Percentiles rank a stretch among this genome's conserved stretches.
Evolutionary conservation across 2,797 vertebrate genomes (phyloP).

Genomic region (Poecilia wingei): DNA sequence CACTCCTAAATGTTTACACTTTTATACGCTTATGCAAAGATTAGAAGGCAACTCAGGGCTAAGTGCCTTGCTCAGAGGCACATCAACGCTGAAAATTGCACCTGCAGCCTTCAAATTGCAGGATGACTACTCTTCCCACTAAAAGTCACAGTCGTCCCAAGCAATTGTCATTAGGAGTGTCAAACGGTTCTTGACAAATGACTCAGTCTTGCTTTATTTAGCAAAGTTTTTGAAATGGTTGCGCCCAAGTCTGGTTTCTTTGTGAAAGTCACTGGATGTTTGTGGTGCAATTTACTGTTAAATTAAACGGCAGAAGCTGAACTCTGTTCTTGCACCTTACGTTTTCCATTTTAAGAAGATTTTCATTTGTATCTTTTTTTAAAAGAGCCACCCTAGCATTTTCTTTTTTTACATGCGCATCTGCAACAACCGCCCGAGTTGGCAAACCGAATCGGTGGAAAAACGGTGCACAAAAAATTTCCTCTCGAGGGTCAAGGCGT

Average conservation of each 20-base stretch:
- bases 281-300: not conserved
- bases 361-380: not conserved
- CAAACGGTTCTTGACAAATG: not conserved
- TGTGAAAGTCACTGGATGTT: not conserved
- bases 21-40: not conserved
- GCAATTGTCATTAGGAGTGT: not conserved
- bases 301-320: slow-evolving; percentile 1
- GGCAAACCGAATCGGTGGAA: not conserved
- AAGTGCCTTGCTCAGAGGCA: not conserved
- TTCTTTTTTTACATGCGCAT: not conserved
- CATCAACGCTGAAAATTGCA: not conserved
- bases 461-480: not conserved
- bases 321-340: not conserved
- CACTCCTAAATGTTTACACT: not conserved
- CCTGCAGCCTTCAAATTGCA: not conserved
- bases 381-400: not conserved
- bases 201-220: not conserved
- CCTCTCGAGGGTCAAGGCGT: not conserved
- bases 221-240: not conserved
- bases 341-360: slow-evolving; percentile 1
- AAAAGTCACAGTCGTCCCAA: not conserved
- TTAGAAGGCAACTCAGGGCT: not conserved
- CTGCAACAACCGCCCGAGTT: not conserved
- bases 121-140: not conserved
- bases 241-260: not conserved